Percentiles rank a stretch among this genome's conserved stretches.
These are phyloP conservation scores for Chrysomallon squamiferum DNA, from an alignment of 1,140 invertebrate genomes.

Conservation along the genomic window DNA sequence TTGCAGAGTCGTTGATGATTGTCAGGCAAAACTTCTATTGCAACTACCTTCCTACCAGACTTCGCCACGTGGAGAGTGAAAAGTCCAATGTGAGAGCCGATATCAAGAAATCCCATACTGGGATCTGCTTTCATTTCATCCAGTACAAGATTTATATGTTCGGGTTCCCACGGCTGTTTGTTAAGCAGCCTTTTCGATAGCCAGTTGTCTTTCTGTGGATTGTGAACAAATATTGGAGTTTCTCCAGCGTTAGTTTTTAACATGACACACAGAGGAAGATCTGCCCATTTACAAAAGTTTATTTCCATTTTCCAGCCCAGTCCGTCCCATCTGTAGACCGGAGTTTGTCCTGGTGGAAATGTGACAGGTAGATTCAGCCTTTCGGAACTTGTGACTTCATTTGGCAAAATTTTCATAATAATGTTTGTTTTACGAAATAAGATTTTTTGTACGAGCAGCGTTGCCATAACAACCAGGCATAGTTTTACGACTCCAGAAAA, in stretches of 20 bases:
- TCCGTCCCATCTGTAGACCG: background rate
- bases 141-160: conserved; percentile 9
- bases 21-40: conserved; percentile 19
- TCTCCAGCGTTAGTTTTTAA: background rate
- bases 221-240: conserved; percentile 24
- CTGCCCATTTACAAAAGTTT: background rate
- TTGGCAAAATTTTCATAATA: too few relatives aligned
- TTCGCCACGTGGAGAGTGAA: conserved; percentile 21
- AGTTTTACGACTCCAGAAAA: too few relatives aligned
- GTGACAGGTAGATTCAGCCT: too few relatives aligned
- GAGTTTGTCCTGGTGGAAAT: background rate
- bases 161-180: conserved; percentile 19
- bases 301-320: background rate
- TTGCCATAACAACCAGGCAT: too few relatives aligned
- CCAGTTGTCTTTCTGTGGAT: conserved; percentile 7
- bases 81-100: conserved; percentile 23
- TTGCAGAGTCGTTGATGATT: conserved; percentile 23
- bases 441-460: too few relatives aligned
- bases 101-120: conserved; percentile 15
- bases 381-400: too few relatives aligned
- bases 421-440: too few relatives aligned
- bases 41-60: conserved; percentile 14
- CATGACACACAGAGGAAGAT: background rate
- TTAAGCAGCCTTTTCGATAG: conserved; percentile 12
- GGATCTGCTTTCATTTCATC: conserved; percentile 6